Evolutionary conservation across 2,113 vertebrate genomes (phyloP).

Genomic region (Athene noctua): DNA sequence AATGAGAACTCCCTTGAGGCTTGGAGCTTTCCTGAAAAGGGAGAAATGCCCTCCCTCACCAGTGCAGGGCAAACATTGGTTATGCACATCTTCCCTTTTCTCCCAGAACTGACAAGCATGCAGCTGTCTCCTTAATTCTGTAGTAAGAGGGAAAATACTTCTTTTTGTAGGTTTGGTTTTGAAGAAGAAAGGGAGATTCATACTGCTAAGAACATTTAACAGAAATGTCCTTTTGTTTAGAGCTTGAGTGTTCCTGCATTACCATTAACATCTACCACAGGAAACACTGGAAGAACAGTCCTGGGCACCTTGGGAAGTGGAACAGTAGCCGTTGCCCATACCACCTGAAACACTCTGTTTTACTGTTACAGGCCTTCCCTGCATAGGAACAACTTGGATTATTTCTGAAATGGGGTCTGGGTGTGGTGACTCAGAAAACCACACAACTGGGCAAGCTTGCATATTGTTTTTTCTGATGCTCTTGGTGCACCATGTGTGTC

Average conservation of each 20-base stretch:
- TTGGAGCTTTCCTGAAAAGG: not conserved
- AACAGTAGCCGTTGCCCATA: not conserved
- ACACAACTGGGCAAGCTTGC: not conserved
- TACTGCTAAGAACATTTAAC: not conserved
- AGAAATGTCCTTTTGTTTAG: not conserved
- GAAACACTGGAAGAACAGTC: not conserved
- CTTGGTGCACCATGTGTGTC: fast-evolving
- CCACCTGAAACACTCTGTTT: not conserved
- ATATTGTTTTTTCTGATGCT: not conserved
- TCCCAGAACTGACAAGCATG: not conserved
- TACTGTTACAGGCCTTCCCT: not conserved
- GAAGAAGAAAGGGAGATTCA: not conserved
- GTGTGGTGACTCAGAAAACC: not conserved
- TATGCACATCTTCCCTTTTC: fast-evolving
- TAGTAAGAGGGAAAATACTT: not conserved
- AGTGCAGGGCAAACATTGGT: not conserved
- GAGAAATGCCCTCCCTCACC: not conserved
- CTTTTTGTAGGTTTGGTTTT: not conserved
- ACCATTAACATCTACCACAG: not conserved
- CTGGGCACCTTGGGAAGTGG: not conserved
- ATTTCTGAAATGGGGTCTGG: not conserved
- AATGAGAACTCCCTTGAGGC: not conserved
- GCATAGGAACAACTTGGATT: not conserved
- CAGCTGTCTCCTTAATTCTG: not conserved
- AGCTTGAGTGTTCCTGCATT: fast-evolving